Conservation (phyloP, 2,888 invertebrate genomes). For the Sicus ferrugineus region DNA sequence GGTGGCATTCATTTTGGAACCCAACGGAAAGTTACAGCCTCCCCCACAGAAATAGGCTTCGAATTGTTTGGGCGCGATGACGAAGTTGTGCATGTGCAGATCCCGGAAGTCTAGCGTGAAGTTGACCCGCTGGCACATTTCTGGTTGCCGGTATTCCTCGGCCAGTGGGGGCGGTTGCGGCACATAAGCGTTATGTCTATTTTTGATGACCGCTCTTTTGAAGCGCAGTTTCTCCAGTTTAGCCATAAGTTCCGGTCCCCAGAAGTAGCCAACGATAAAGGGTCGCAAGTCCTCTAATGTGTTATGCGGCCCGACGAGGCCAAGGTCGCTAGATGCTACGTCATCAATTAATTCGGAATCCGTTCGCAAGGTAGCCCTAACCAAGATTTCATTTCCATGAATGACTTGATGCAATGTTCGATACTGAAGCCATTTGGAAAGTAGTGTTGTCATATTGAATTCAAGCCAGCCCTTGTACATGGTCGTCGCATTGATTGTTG, state of each 20-base stretch:
- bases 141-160: conserved; percentile 59
- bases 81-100: conserved; percentile 91
- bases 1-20: conserved; percentile 92
- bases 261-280: conserved; percentile 89
- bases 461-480: conserved; percentile 84
- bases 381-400: conserved; percentile 45
- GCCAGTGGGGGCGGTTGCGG: conserved; percentile 38
- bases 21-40: conserved; percentile 90
- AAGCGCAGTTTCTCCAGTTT: conserved; percentile 64
- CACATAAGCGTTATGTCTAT: conserved; percentile 62
- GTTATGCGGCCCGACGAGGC: conserved; percentile 70
- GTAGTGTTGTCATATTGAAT: conserved; percentile 80
- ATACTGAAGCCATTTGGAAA: conserved; percentile 76
- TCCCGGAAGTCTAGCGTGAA: conserved; percentile 91
- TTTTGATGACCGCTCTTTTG: conserved; percentile 57
- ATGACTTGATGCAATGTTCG: conserved; percentile 36
- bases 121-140: conserved; percentile 85
- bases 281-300: conserved; percentile 79
- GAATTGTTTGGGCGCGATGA: conserved; percentile 94
- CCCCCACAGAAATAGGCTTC: conserved; percentile 93
- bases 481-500: conserved; percentile 76
- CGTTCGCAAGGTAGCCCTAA: conserved; percentile 48
- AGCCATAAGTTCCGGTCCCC: conserved; percentile 72
- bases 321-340: conserved; percentile 75
- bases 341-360: conserved; percentile 47